Conservation (phyloP, 2,888 invertebrate species). For the Muschampia plurimacula region DNA sequence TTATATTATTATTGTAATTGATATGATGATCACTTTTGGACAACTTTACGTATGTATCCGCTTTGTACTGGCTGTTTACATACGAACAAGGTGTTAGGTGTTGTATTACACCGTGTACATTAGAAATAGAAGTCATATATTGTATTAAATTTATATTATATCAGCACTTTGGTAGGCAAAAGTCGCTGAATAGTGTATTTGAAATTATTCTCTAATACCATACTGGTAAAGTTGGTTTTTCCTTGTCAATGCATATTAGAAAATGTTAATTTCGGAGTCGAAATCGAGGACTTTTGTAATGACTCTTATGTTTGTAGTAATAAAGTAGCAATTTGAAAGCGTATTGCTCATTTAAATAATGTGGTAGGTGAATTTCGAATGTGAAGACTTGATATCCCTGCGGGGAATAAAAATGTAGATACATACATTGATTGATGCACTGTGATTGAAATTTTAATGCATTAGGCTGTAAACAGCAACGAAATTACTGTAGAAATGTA, state of each 20-base stretch:
- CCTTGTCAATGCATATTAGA: slow-evolving; percentile 15
- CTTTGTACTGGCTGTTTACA: slow-evolving; percentile 49
- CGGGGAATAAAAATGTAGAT: slow-evolving; percentile 72
- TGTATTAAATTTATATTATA: slow-evolving; percentile 30
- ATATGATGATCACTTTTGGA: slow-evolving; percentile 63
- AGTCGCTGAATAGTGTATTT: slow-evolving; percentile 20
- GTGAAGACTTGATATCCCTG: slow-evolving; percentile 64
- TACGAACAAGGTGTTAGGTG: slow-evolving; percentile 49
- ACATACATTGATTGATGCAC: slow-evolving; percentile 61
- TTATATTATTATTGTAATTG: slow-evolving; percentile 47
- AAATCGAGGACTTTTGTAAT: background rate
- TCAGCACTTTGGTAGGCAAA: slow-evolving; percentile 25
- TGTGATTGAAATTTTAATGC: slow-evolving; percentile 70
- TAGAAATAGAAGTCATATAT: slow-evolving; percentile 35
- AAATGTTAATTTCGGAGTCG: slow-evolving; percentile 1
- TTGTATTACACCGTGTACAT: slow-evolving; percentile 39
- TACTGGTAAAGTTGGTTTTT: slow-evolving; percentile 8
- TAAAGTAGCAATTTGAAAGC: slow-evolving; percentile 13
- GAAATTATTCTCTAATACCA: slow-evolving; percentile 22
- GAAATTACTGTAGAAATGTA: slow-evolving; percentile 52
- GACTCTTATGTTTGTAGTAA: background rate
- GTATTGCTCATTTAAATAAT: slow-evolving; percentile 17
- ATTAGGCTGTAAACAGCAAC: slow-evolving; percentile 79
- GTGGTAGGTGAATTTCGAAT: slow-evolving; percentile 43
- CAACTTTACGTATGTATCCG: slow-evolving; percentile 57